Conservation (phyloP, 2,797 vertebrate genomes). For the Darevskia nairensis region DNA sequence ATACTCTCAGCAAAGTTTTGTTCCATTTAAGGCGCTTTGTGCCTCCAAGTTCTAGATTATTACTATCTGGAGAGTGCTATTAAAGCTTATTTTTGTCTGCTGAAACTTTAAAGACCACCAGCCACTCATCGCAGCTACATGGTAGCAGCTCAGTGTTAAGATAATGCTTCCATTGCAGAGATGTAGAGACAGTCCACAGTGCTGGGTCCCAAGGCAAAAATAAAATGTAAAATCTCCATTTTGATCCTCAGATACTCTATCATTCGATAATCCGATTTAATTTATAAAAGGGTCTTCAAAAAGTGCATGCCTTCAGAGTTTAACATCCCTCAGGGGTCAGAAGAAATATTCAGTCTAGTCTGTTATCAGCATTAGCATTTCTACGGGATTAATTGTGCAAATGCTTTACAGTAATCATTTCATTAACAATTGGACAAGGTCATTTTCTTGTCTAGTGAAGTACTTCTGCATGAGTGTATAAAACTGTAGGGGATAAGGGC, state of each 20-base stretch:
- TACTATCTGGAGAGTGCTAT: neutral
- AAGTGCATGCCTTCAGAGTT: neutral
- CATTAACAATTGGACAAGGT: neutral
- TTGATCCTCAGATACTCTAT: neutral
- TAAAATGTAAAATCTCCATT: neutral
- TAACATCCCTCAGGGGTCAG: neutral
- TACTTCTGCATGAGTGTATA: neutral
- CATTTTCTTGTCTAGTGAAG: neutral
- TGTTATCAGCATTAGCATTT: neutral
- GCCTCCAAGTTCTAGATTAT: neutral
- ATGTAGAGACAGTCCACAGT: neutral
- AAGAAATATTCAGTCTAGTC: neutral
- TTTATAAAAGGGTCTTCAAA: neutral
- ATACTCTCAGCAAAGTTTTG: neutral
- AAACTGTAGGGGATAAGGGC: neutral
- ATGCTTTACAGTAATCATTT: neutral
- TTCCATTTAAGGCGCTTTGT: neutral
- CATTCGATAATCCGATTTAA: neutral
- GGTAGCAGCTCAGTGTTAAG: neutral
- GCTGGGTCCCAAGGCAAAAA: neutral
- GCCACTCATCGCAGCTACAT: neutral
- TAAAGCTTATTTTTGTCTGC: neutral
- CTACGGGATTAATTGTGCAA: neutral
- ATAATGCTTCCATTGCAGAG: neutral
- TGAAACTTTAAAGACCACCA: neutral